Evolutionary conservation across 2,888 invertebrate genomes (phyloP).

Genomic region (Philopedon plagiatum): DNA sequence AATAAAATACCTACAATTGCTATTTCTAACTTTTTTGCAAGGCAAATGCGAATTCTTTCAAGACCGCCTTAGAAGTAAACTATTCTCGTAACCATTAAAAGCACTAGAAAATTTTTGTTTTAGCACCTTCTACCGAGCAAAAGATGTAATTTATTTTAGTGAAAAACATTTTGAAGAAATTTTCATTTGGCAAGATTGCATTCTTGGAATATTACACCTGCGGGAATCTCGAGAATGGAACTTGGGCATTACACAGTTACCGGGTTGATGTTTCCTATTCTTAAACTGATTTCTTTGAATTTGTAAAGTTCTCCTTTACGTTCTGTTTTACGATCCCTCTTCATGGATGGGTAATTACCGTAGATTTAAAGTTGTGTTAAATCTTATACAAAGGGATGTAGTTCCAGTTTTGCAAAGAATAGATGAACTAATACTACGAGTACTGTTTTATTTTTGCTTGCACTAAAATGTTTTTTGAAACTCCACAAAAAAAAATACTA

Average conservation of each 20-base stretch:
- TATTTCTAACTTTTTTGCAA: not conserved
- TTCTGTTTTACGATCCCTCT: slow-evolving; percentile 17
- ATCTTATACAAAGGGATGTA: too few relatives aligned
- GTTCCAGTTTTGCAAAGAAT: too few relatives aligned
- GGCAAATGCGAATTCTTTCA: not conserved
- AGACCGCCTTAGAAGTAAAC: slow-evolving; percentile 3
- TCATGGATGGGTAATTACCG: not conserved
- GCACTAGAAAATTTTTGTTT: slow-evolving; percentile 13
- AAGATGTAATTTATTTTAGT: slow-evolving; percentile 50
- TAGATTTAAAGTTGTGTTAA: not conserved
- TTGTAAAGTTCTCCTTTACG: slow-evolving; percentile 28
- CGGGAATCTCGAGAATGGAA: slow-evolving; percentile 58
- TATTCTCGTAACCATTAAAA: slow-evolving; percentile 28
- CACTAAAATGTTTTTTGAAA: too few relatives aligned
- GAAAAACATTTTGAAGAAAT: slow-evolving; percentile 58
- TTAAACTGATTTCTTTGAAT: slow-evolving; percentile 30
- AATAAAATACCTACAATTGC: not conserved
- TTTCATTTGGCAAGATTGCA: slow-evolving; percentile 61
- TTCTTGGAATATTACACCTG: slow-evolving; percentile 60
- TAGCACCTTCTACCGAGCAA: slow-evolving; percentile 10
- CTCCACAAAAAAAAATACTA: too few relatives aligned
- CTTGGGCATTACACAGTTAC: slow-evolving; percentile 55
- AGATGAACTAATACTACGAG: too few relatives aligned
- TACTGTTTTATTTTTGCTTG: too few relatives aligned
- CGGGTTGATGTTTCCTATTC: slow-evolving; percentile 45